These are phyloP conservation scores for Rhorus exstirpatorius DNA, from an alignment of 2,888 invertebrate genomes.

Conservation along the genomic window DNA sequence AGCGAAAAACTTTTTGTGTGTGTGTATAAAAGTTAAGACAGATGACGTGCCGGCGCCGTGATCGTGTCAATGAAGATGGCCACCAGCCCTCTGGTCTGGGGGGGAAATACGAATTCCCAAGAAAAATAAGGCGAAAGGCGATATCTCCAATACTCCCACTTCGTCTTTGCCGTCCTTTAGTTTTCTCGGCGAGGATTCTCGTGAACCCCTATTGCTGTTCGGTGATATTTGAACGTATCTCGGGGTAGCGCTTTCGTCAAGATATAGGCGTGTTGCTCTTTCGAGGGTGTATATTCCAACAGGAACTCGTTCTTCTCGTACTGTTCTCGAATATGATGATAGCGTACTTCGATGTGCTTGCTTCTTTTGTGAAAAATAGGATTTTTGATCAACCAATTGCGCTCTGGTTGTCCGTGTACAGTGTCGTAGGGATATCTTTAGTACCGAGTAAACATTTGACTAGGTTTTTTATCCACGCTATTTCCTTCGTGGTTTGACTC, in stretches of 20 bases:
- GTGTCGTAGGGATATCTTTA: not conserved
- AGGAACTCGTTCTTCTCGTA: not conserved
- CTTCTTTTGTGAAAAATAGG: no score
- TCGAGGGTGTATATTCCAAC: not conserved
- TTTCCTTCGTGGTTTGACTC: not conserved
- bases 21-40: not conserved
- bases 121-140: not conserved
- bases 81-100: not conserved
- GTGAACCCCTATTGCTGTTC: not conserved
- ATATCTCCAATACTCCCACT: not conserved
- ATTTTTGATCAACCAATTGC: not conserved
- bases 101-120: not conserved
- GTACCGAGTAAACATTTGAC: not conserved
- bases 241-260: no score
- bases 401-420: not conserved
- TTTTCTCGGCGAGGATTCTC: slow-evolving; percentile 1
- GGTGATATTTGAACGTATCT: no score
- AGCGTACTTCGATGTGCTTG: not conserved
- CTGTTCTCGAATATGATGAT: no score
- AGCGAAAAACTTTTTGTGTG: not conserved
- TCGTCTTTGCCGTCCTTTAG: not conserved
- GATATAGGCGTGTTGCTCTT: not conserved
- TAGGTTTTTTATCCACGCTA: not conserved
- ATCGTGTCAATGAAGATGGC: not conserved
- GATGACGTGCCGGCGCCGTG: not conserved